These are phyloP conservation scores for Uloborus diversus DNA, from an alignment of 1,140 invertebrate genomes.

Conservation along the genomic window DNA sequence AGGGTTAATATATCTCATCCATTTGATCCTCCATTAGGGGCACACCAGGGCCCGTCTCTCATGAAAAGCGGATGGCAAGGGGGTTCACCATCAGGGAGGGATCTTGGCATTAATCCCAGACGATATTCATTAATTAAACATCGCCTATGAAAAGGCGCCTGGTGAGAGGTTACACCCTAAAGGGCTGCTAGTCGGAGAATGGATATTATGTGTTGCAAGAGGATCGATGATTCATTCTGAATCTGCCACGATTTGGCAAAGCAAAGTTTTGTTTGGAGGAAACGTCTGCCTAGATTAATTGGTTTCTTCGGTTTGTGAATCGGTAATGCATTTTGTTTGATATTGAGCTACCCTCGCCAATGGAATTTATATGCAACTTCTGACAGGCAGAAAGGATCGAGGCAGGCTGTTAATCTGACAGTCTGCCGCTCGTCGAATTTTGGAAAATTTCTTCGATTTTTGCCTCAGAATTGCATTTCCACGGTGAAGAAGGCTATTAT, in stretches of 20 bases:
- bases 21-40: slow-evolving; percentile 53
- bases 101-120: slow-evolving; percentile 47
- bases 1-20: slow-evolving; percentile 55
- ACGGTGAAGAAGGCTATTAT: no score
- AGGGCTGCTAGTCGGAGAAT: slow-evolving; percentile 42
- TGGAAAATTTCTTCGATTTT: no score
- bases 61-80: neutral
- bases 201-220: slow-evolving; percentile 35
- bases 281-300: slow-evolving; percentile 30
- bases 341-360: no score
- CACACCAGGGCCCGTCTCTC: slow-evolving; percentile 1
- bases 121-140: slow-evolving; percentile 56
- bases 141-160: slow-evolving; percentile 40
- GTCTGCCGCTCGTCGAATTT: no score
- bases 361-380: no score
- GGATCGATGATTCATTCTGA: slow-evolving; percentile 30
- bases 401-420: no score
- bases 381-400: no score
- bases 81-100: no score
- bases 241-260: neutral
- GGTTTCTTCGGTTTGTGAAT: slow-evolving; percentile 16
- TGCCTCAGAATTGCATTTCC: no score
- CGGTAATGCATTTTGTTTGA: slow-evolving; percentile 11
- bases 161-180: slow-evolving; percentile 56
- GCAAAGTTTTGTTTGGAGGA: slow-evolving; percentile 18